Conservation (phyloP, 1,140 invertebrate genomes). For the Drosophila tsacasi region DNA sequence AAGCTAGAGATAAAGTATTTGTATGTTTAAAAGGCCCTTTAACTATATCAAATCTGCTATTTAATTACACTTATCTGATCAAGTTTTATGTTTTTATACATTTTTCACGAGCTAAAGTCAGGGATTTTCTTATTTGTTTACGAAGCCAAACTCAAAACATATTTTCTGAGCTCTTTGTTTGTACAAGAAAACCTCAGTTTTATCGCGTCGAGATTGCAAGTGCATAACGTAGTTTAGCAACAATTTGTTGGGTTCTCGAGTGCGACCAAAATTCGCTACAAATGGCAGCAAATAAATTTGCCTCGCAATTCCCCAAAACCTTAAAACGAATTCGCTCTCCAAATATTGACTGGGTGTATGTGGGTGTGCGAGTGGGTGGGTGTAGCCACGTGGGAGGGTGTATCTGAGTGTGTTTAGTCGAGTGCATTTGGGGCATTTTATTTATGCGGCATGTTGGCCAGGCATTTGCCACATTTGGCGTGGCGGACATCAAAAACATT, state of each 20-base stretch:
- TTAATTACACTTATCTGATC: neutral
- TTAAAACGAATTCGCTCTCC: conserved; percentile 38
- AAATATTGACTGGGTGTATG: conserved; percentile 36
- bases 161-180: conserved; percentile 26
- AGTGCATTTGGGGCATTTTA: conserved; percentile 81
- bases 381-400: neutral
- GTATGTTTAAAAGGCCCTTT: no score
- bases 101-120: neutral
- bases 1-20: neutral
- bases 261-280: conserved; percentile 35
- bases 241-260: conserved; percentile 40
- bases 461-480: conserved; percentile 64
- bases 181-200: conserved; percentile 30
- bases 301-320: conserved; percentile 31
- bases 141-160: neutral
- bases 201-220: conserved; percentile 27
- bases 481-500: conserved; percentile 62
- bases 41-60: neutral
- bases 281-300: conserved; percentile 52
- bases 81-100: neutral
- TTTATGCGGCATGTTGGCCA: conserved; percentile 66
- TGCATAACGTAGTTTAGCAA: conserved; percentile 27
- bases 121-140: neutral
- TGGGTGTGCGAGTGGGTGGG: conserved; percentile 18
- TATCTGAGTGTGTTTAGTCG: conserved; percentile 61